These are phyloP conservation scores for Drosophila pachea DNA, from an alignment of 1,140 invertebrate genomes.

Conservation along the genomic window DNA sequence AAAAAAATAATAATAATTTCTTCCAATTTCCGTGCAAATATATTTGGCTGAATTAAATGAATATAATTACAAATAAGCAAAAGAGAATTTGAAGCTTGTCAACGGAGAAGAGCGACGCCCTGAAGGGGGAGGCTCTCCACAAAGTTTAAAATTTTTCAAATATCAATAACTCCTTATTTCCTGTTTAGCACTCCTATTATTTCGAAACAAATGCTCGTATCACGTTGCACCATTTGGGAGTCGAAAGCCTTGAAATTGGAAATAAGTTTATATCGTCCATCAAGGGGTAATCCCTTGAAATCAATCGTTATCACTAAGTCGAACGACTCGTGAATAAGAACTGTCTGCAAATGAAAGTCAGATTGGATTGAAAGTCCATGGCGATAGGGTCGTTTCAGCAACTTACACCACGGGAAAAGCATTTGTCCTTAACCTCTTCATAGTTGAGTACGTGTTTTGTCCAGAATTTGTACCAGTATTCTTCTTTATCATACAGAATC, in stretches of 20 bases:
- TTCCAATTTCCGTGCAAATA: too few species aligned
- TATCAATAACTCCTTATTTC: neutral
- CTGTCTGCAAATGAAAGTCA: neutral
- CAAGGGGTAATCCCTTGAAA: neutral
- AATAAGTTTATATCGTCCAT: neutral
- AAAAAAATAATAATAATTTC: too few species aligned
- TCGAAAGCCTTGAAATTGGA: neutral
- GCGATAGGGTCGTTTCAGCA: neutral
- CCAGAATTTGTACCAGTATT: constrained; percentile 25
- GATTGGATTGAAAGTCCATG: neutral
- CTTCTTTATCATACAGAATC: constrained; percentile 17
- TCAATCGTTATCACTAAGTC: neutral
- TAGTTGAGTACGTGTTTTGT: constrained; percentile 10
- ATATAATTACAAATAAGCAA: too few species aligned
- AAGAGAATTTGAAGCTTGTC: too few species aligned
- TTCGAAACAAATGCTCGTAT: neutral
- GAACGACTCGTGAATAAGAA: neutral
- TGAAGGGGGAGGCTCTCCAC: too few species aligned
- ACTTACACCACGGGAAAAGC: constrained; percentile 37
- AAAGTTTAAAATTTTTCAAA: too few species aligned
- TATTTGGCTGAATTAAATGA: too few species aligned
- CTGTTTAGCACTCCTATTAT: neutral
- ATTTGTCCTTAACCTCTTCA: constrained; percentile 10
- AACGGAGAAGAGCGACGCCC: too few species aligned
- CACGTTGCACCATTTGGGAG: neutral